phyloP scores from a whole-genome alignment of 2,888 invertebrate genomes.

The Drosophila phalerata region DNA sequence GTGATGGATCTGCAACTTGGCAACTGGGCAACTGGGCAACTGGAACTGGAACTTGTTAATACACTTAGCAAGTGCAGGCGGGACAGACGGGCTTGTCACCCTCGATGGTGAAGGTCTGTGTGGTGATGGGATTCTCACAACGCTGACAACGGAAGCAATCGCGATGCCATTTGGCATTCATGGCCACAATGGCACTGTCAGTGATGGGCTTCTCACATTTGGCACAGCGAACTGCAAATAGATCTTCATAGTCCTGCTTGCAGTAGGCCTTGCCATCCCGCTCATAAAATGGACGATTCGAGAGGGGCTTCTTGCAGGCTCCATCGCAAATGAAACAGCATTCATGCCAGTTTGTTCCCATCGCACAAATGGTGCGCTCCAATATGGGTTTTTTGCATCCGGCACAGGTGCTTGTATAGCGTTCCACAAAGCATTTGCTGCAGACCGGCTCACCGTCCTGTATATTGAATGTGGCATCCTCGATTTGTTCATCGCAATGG shows the following conservation, averaged over 20 bases:
- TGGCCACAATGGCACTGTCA: conserved; percentile 93
- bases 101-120: conserved; percentile 91
- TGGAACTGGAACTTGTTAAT: background rate
- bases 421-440: conserved; percentile 93
- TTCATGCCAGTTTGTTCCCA: conserved; percentile 95
- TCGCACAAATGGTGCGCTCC: conserved; percentile 94
- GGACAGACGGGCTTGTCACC: conserved; percentile 91
- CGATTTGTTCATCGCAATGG: conserved; percentile 94
- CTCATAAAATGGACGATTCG: conserved; percentile 95
- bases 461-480: conserved; percentile 94
- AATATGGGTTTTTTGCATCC: conserved; percentile 94
- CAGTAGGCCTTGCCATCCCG: conserved; percentile 93
- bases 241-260: conserved; percentile 92
- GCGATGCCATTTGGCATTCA: conserved; percentile 97
- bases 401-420: conserved; percentile 95
- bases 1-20: background rate
- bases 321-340: conserved; percentile 94
- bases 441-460: conserved; percentile 93
- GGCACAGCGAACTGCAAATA: conserved; percentile 94
- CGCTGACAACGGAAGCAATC: conserved; percentile 97
- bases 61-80: conserved; percentile 86
- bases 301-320: conserved; percentile 92
- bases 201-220: conserved; percentile 93
- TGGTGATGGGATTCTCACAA: conserved; percentile 91
- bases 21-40: too few species aligned